Evolutionary conservation across 1,140 invertebrate species (phyloP), one percentile per base, ranked within the genome.

Genomic region (Polypedilum pembai): DNA sequence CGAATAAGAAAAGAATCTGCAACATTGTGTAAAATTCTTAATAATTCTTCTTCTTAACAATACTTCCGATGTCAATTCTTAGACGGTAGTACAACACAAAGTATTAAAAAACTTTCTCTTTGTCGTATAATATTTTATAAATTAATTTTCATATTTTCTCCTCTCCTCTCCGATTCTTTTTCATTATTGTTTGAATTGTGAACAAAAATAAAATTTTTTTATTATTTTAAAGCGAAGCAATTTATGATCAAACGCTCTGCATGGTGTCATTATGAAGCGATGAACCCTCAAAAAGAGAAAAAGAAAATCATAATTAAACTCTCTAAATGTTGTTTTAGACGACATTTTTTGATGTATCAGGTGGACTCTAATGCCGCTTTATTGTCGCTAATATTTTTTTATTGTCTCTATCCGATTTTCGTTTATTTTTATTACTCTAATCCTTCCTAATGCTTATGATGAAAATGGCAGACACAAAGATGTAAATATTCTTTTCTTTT

Each of bases 391-490:
- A 69, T 69, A 21, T 69, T 69, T 21, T 21, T 69, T 69, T 69
- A 69, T 69, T 69, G 65, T 69, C 65, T 20, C 20, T 18, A 69
- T 69, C 65, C 65, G 65, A 69, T 69, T 69, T 69, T 20, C 20
- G 45, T 56, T 56, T 56, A 56, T 56, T 56, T 56, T n/a, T 15
- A 56, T 56, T 56, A 15, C 4, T 56, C 15, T 56, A 56, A 56
- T 56, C 45, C 45, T 56, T 56, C 4, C 12, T 56, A 56, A 56
- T 56, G 45, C n/a, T 56, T 56, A 56, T 56, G 45, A n/a, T 56
- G 45, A 56, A 56, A 56, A 56, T 56, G 12, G 45, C 45, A 56
- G 12, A 56, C 5, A 56, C 45, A 56, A 56, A n/a, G 12, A 56
- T 8, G 12, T n/a, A 56, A 56, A 56, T n/a, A 15, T 56, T 15